Base-by-base conservation (phyloP, 2,888 invertebrate species). In the Mystacides longicornis region DNA sequence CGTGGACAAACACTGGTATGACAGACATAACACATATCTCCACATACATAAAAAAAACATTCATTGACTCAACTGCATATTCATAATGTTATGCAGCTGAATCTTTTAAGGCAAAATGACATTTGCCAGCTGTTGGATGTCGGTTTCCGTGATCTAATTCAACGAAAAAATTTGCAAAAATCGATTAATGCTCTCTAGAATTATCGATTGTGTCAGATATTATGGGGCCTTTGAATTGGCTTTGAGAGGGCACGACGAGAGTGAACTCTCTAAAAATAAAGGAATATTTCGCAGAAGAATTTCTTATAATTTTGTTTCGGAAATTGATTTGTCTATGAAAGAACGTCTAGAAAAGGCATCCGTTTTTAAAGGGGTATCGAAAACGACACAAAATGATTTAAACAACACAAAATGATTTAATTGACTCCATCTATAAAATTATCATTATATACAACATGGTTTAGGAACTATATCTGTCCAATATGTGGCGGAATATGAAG, bases 151-250 rank as follows among this genome's bases (percentile, higher is more conserved):
- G 21, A n/a, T 49, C 47, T 49, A 59, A 27, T 49, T 60, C 45
- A 64, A 62, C 22, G 51, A 55, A 51, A 27, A 63, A 45, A 64
- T 67, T 21, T 56, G 33, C 37, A 57, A 63, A 58, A 64, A 64
- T 49, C 57, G 64, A 51, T 60, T 59, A 42, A 55, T 63, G 43
- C 57, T 65, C 50, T 58, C 60, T 1, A 64, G 62, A 62, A 61
- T 68, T 43, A 65, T 67, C 20, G 53, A 65, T 48, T 66, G 64
- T 54, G 63, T 68, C 21, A 62, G 65, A 52, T 67, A 66, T 62
- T 68, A 65, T 62, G 65, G 65, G 2, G 60, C 58, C 18, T 66
- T 65, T 60, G 65, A 68, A 58, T 50, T 66, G 5, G 64, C 67
- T 5, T 55, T 67, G 5, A 55, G 65, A 19, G 66, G 65, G 22